Base-by-base conservation (phyloP, 2,888 invertebrate genomes). In the Argyresthia goedartella region DNA sequence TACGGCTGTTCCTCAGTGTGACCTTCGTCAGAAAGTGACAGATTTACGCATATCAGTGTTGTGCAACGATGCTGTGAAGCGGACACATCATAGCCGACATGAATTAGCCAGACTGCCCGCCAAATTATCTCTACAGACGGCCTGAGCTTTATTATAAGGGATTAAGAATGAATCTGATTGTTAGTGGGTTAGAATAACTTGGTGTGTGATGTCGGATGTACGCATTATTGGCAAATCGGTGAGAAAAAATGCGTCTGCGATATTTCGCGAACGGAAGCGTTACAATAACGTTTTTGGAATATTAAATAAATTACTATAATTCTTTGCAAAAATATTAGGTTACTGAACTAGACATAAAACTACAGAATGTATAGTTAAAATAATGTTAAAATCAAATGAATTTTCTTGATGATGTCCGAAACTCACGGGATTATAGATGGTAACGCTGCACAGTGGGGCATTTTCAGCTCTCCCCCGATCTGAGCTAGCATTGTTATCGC, bases 1-100 rank as follows among this genome's bases (percentile, higher is more conserved):
- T 73, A 14, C n/a, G 39, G n/a, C 39, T 9, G 10, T 3, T 39
- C 39, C 39, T 39, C n/a, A 9, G 39, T 39, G 10, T 75, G 79
- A 85, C 84, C 85, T 81, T 84, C 84, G 81, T 85, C 85, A 85
- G 72, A 71, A 72, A 71, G 67, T 81, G 84, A 84, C 84, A 78
- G 73, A 73, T 81, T 69, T 66, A 69, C 65, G 68, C 78, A 73
- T 81, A 81, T 81, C 78, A 69, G 66, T 67, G 69, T 70, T 70
- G 64, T 74, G 74, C 81, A 76, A 73, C 71, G 50, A 66, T 65
- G 63, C 68, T 64, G 56, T 64, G 61, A 57, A 56, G 59, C 68
- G 66, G 60, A 69, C 63, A 63, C 59, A 71, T 69, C 64, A 65
- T 57, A 64, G 60, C 36, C 36, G 48, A 48, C 48, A 15, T 13